phyloP scores from a whole-genome alignment of 1,140 invertebrate genomes.

The Tigriopus japonicus region DNA sequence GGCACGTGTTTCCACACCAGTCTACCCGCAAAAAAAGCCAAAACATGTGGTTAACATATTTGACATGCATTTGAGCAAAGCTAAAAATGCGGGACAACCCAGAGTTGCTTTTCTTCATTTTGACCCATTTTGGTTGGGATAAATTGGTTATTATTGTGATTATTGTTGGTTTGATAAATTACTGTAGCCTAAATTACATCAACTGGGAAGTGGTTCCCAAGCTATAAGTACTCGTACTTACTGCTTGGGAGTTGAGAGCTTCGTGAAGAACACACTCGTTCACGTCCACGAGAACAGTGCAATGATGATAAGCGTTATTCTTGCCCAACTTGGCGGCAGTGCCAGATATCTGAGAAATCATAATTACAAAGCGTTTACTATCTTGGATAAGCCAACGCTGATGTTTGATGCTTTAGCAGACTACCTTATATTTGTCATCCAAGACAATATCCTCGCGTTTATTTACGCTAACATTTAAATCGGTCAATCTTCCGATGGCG shows the following conservation, averaged over 20 bases:
- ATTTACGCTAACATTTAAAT: conserved; percentile 43
- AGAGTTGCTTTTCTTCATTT: too few relatives aligned
- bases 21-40: neutral
- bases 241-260: conserved; percentile 24
- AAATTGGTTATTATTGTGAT: too few relatives aligned
- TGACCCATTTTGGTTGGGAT: too few relatives aligned
- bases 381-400: neutral
- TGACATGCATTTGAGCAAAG: conserved; percentile 8
- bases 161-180: too few relatives aligned
- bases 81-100: too few relatives aligned
- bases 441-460: conserved; percentile 62
- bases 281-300: conserved; percentile 66
- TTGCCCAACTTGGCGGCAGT: conserved; percentile 72
- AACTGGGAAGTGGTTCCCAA: neutral
- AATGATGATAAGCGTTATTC: conserved; percentile 78
- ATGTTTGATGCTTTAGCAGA: neutral
- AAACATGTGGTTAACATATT: neutral
- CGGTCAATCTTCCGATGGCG: conserved; percentile 34
- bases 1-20: conserved; percentile 41
- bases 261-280: conserved; percentile 44
- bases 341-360: conserved; percentile 43
- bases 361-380: neutral
- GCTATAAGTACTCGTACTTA: conserved; percentile 3
- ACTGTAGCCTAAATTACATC: conserved; percentile 9
- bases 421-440: conserved; percentile 58